Base-by-base conservation (phyloP, 92 coral and sea anemone species). In the Virgularia gustaviana region DNA sequence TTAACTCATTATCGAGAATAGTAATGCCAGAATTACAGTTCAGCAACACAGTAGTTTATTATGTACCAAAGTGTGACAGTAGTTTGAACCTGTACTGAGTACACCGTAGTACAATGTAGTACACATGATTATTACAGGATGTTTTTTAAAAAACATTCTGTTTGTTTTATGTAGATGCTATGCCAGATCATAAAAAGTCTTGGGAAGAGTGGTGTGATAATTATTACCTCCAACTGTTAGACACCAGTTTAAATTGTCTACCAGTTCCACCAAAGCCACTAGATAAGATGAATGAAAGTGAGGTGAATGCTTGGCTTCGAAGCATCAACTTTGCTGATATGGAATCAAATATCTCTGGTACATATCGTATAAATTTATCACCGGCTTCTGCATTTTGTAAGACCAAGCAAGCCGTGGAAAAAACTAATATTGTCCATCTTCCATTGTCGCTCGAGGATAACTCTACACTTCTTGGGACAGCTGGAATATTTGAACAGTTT, bases 391-490 rank as follows among this genome's bases (percentile, higher is more conserved):
- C 19, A 36, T 62, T 62, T 62, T 62, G 70, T 32, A 9, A 62
- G 29, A 62, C 35, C 51, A 62, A 35, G 70, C 70, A 62, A 37
- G n/a, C 31, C 29, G 38, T n/a, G 24, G 51, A 62, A 36, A 62
- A 62, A 33, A 33, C 70, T 3, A 20, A 62, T 33, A 28, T 62
- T 16, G 4, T 62, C 29, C 18, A 62, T 62, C 70, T 62, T 15
- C 49, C 70, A 62, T 62, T 62, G 51, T 62, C 70, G 49, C 45
- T 62, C 24, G 70, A 62, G 49, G 70, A 62, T 32, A 62, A 62
- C 49, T 62, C 70, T 2, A 62, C 70, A 33, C 49, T 62, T 5
- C 37, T 18, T 62, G 70, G 70, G 9, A 62, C 70, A 8, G 70
- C 70, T 2, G 70, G 49, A 20, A 1, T 34, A 37, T 62, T 62